phyloP scores from a whole-genome alignment of 2,113 vertebrate species.

The Ptychochromis oligacanthus region DNA sequence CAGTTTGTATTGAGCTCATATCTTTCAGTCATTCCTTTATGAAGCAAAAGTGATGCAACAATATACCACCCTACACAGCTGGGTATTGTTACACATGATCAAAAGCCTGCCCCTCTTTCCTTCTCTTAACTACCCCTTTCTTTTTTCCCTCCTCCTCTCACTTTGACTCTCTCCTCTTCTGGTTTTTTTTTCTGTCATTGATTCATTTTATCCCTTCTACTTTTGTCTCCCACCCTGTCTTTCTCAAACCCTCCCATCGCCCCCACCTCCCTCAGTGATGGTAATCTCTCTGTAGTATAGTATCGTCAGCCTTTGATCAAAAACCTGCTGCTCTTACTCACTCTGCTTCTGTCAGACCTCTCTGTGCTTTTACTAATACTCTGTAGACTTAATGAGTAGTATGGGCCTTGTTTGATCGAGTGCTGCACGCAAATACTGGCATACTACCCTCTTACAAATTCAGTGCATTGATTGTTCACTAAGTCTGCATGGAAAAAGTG shows the following conservation, averaged over 20 bases:
- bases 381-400: slow-evolving; percentile 58
- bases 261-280: slow-evolving; percentile 31
- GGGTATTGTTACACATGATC: slow-evolving; percentile 57
- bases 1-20: slow-evolving; percentile 44
- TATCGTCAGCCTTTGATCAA: slow-evolving; percentile 68
- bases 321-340: slow-evolving; percentile 43
- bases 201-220: slow-evolving; percentile 39
- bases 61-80: slow-evolving; percentile 22
- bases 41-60: slow-evolving; percentile 67
- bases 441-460: background rate
- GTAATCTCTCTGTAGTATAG: slow-evolving; percentile 46
- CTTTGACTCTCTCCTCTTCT: background rate
- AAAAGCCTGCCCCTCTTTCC: slow-evolving; percentile 41
- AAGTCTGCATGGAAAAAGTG: slow-evolving; percentile 7
- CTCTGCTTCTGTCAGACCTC: slow-evolving; percentile 41
- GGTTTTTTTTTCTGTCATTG: slow-evolving; percentile 13
- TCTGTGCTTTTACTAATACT: slow-evolving; percentile 31
- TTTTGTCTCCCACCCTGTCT: slow-evolving; percentile 24
- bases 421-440: slow-evolving; percentile 3
- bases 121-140: slow-evolving; percentile 30
- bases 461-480: background rate
- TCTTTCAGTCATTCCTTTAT: slow-evolving; percentile 53
- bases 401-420: slow-evolving; percentile 18
- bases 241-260: background rate
- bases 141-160: slow-evolving; percentile 19